Evolutionary conservation across 2,888 invertebrate genomes (phyloP), one percentile per base, ranked within the genome.

Genomic region (Nebria salina): DNA sequence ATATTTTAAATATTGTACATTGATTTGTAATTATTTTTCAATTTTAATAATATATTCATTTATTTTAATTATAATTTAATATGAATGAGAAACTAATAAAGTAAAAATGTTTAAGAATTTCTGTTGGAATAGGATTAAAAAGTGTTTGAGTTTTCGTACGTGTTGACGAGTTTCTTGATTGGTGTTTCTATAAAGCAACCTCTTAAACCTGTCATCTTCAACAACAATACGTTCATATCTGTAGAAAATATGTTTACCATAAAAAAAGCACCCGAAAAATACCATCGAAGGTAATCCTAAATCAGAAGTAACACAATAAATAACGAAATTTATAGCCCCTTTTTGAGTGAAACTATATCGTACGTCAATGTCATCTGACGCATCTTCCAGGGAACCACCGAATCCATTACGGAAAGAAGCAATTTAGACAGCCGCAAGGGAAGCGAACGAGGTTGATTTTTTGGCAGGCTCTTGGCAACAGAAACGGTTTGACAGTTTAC

Each of bases 371-470:
- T 73, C 13, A 73, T 2, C 3, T 15, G 34, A 72, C 20, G 13
- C 73, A 9, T 73, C 34, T 73, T 43, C 73, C 43, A 15, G 43
- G 26, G 68, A 15, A 73, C 42, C 73, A 13, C 4, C 43, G 73
- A 78, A 78, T 78, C 78, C 78, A 78, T 78, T 78, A 78, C 72
- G 78, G 78, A 78, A 70, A 73, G 78, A 73, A 72, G 78, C 78
- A 78, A 78, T 78, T 78, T 78, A 54, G 54, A 54, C 54, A 54
- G 54, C 54, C 54, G 54, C 54, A 54, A 13, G 54, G 54, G 65
- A 65, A 25, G 6, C 15, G 65, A 13, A 65, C 42, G 78, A 54
- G 73, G 78, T 73, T 78, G 73, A 78, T 78, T 78, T 78, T 78
- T 78, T 78, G 73, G 65, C 73, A 77, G 65, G 65, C 77, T 66